Base-by-base conservation (phyloP, 2,888 invertebrate species). In the Rhagonycha fulva region DNA sequence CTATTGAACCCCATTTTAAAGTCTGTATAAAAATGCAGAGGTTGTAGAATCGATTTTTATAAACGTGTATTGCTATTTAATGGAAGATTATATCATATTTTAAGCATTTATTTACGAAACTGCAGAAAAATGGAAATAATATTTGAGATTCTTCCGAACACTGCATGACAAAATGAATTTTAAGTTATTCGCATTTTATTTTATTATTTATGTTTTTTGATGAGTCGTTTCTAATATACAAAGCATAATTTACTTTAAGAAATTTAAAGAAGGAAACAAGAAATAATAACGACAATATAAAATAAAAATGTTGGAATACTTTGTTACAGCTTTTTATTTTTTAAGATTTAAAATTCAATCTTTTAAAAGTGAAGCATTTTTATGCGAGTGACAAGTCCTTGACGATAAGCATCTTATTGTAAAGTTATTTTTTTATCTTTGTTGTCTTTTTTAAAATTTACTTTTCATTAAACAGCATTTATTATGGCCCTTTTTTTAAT, bases 81-180 rank as follows among this genome's bases (percentile, higher is more conserved):
- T 47, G n/a, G 7, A 47, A n/a, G n/a, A 4, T 47, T n/a, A 47
- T n/a, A 47, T 47, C n/a, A 47, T n/a, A 47, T 47, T 47, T 47
- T 47, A 7, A 9, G 12, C 0, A 47, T 47, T 47, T 47, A 47
- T 47, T 47, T 47, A 47, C 47, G n/a, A 47, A n/a, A 7, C n/a
- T 47, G 2, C 47, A 47, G 7, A 47, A 47, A 32, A n/a, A n/a
- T n/a, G 5, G n/a, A n/a, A n/a, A 4, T 32, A 47, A 47, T n/a
- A 1, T n/a, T 47, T 2, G 5, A n/a, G 4, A n/a, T n/a, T 7
- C 7, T 0, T 4, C 0, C 0, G 9, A 5, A 47, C n/a, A n/a
- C n/a, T n/a, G n/a, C n/a, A n/a, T n/a, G n/a, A n/a, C 47, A 47
- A 47, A 32, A 47, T 47, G n/a, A n/a, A n/a, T 47, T 47, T n/a